Percentiles rank a stretch among this genome's conserved stretches.
These are phyloP conservation scores for Tachina grossa DNA, from an alignment of 2,888 invertebrate species.

Conservation along the genomic window DNA sequence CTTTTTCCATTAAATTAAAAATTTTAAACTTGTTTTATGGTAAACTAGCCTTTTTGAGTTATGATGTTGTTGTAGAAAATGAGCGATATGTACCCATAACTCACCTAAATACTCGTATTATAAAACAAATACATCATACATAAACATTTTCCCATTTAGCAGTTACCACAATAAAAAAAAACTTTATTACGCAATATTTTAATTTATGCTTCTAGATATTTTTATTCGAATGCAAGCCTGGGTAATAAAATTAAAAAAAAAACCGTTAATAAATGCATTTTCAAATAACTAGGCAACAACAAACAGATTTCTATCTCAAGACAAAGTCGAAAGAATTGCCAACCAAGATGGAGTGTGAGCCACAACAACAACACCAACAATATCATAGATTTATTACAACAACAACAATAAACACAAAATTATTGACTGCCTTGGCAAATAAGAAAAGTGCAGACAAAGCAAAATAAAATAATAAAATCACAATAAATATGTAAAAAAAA, in stretches of 20 bases:
- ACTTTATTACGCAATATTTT: conserved; percentile 34
- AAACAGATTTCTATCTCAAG: neutral
- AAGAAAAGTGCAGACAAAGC: neutral
- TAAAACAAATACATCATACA: neutral
- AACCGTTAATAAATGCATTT: conserved; percentile 51
- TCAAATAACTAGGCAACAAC: conserved; percentile 36
- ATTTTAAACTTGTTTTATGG: no score
- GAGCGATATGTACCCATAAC: no score
- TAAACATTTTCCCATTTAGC: conserved; percentile 30
- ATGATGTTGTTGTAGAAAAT: no score
- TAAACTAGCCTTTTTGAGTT: no score
- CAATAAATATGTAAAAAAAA: neutral
- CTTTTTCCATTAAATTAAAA: no score
- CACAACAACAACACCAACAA: neutral
- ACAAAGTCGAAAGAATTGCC: neutral
- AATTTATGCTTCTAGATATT: neutral
- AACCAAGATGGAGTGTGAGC: conserved; percentile 14
- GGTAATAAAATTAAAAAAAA: conserved; percentile 29
- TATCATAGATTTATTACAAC: neutral
- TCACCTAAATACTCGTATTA: no score
- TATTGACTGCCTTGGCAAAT: neutral
- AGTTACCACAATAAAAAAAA: conserved; percentile 20
- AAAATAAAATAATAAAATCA: neutral
- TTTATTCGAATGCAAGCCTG: conserved; percentile 9
- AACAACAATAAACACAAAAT: conserved; percentile 12